Evolutionary conservation across 2,797 vertebrate species (phyloP).

Genomic region (Lepidocolaptes lacrymiger): DNA sequence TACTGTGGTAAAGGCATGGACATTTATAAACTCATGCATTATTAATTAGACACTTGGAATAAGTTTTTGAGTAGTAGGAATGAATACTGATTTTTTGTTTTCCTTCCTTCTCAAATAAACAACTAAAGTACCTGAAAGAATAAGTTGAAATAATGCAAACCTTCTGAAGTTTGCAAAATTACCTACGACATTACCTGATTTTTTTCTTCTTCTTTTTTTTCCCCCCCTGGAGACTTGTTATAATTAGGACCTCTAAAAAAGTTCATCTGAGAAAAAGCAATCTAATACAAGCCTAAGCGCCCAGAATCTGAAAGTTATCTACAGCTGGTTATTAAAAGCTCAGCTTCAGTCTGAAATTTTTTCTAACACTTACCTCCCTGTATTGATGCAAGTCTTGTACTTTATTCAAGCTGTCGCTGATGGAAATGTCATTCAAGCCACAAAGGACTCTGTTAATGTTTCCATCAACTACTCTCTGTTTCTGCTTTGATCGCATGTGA

Average conservation of each 20-base stretch:
- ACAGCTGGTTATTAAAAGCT: background rate
- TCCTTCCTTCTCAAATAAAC: background rate
- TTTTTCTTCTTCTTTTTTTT: background rate
- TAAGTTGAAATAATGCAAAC: background rate
- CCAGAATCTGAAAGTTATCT: background rate
- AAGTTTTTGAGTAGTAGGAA: background rate
- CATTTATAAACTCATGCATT: background rate
- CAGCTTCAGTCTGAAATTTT: background rate
- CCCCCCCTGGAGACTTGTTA: background rate
- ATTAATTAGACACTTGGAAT: background rate
- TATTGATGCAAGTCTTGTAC: constrained; percentile 75
- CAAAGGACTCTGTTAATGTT: constrained; percentile 84
- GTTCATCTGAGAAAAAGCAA: background rate
- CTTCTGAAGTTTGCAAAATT: background rate
- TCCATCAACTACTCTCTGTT: constrained; percentile 74
- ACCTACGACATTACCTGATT: background rate
- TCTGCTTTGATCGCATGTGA: constrained; percentile 82
- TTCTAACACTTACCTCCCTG: constrained; percentile 79
- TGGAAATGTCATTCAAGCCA: constrained; percentile 84
- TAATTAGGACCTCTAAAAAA: background rate
- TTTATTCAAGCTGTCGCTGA: constrained; percentile 77
- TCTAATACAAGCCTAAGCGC: background rate
- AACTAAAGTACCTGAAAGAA: background rate
- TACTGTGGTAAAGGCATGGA: background rate
- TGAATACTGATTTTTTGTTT: background rate